phyloP scores from a whole-genome alignment of 1,140 invertebrate species.

The Achroia grisella region DNA sequence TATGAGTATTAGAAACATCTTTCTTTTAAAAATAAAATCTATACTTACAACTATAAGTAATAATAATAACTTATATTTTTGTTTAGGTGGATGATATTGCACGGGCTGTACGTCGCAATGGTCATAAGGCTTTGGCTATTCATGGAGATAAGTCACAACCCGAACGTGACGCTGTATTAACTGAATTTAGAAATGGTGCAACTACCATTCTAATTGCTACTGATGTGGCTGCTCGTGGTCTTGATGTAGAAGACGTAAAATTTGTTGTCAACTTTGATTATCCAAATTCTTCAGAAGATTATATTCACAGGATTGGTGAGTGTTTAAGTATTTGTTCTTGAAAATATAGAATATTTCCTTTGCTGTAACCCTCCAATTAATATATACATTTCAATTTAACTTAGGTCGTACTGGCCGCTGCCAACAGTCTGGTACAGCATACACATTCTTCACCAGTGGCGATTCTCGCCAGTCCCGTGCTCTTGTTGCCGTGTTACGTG shows the following conservation, averaged over 20 bases:
- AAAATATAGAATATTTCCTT: too few species aligned
- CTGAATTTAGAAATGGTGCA: conserved; percentile 94
- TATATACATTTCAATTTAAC: background rate
- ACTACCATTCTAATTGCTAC: conserved; percentile 98
- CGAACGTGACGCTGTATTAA: conserved; percentile 93
- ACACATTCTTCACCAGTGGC: conserved; percentile 96
- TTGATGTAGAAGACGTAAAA: conserved; percentile 99
- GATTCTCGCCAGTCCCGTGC: conserved; percentile 94
- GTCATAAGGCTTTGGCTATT: conserved; percentile 91
- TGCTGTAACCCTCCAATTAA: too few species aligned
- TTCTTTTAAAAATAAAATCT: background rate
- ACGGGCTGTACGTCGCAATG: conserved; percentile 90
- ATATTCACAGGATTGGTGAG: conserved; percentile 97
- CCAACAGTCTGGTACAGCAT: conserved; percentile 95
- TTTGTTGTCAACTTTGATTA: conserved; percentile 99
- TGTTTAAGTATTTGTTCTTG: conserved; percentile 1
- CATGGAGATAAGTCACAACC: conserved; percentile 99
- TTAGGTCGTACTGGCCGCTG: conserved; percentile 91
- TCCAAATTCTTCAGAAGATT: conserved; percentile 98
- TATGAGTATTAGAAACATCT: too few species aligned
- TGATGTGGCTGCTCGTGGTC: conserved; percentile 97
- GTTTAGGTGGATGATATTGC: conserved; percentile 93
- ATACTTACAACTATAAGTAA: background rate
- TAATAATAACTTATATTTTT: conserved; percentile 7
- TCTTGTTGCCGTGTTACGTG: conserved; percentile 89